These are phyloP conservation scores for Melanotaenia maccullochi DNA, from an alignment of 2,797 vertebrate genomes.

Conservation along the genomic window DNA sequence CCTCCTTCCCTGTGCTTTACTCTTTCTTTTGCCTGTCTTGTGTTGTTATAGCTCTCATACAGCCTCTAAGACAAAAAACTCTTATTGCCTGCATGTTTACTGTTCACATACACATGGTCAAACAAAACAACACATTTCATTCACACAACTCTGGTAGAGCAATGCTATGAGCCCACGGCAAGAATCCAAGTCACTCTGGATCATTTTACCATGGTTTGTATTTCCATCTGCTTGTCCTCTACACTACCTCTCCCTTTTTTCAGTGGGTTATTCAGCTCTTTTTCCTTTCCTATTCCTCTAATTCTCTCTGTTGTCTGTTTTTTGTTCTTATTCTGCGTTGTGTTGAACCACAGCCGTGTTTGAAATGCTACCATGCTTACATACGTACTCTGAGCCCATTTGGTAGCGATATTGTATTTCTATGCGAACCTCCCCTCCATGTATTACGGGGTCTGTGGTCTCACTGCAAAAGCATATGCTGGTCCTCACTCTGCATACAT, in stretches of 20 bases:
- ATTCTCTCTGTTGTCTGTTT: not conserved
- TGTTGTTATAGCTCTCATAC: constrained; percentile 23
- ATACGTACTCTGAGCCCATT: constrained; percentile 52
- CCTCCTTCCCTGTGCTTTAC: constrained; percentile 8
- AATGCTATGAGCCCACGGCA: constrained; percentile 54
- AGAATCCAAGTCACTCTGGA: constrained; percentile 63
- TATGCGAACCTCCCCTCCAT: constrained; percentile 48
- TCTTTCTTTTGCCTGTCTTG: constrained; percentile 10
- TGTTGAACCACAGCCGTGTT: constrained; percentile 44
- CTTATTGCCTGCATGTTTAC: constrained; percentile 23
- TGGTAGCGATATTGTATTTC: constrained; percentile 48
- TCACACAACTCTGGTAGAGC: constrained; percentile 48
- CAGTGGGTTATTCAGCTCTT: constrained; percentile 33
- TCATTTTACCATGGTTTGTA: constrained; percentile 62
- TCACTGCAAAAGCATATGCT: constrained; percentile 49
- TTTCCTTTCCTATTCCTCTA: constrained; percentile 4
- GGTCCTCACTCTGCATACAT: constrained; percentile 63
- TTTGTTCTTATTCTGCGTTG: constrained; percentile 37
- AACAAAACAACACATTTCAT: constrained; percentile 41
- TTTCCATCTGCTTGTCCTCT: constrained; percentile 69
- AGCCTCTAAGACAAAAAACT: constrained; percentile 33
- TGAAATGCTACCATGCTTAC: constrained; percentile 51
- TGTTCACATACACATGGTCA: constrained; percentile 12
- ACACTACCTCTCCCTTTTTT: constrained; percentile 29
- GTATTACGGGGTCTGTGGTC: constrained; percentile 53